Percentiles rank a stretch among this genome's conserved stretches.
These are phyloP conservation scores for Helarctos malayanus DNA, from an alignment of 2,797 vertebrate genomes.

Conservation along the genomic window DNA sequence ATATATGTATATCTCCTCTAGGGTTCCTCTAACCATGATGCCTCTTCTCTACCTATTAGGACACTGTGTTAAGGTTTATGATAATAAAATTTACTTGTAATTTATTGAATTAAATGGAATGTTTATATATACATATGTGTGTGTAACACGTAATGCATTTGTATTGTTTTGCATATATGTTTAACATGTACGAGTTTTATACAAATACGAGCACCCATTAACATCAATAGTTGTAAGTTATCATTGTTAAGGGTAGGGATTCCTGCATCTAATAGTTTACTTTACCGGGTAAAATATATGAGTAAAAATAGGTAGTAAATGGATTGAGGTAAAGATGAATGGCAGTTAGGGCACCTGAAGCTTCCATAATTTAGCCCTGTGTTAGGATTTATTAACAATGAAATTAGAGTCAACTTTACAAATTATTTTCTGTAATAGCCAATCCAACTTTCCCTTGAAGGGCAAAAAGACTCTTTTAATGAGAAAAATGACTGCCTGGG, in stretches of 20 bases:
- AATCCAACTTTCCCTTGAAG: not conserved
- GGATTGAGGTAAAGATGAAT: not conserved
- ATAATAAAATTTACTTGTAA: not conserved
- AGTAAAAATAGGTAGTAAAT: not conserved
- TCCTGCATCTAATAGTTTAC: not conserved
- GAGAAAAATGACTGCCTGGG: not conserved
- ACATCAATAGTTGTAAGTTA: not conserved
- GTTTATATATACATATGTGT: not conserved
- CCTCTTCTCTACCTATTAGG: not conserved
- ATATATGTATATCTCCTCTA: not conserved
- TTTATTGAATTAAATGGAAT: not conserved
- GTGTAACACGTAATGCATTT: not conserved
- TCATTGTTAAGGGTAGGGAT: not conserved
- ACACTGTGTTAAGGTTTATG: not conserved
- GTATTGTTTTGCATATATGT: not conserved
- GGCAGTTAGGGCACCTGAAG: not conserved
- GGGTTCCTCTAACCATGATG: not conserved
- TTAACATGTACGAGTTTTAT: not conserved
- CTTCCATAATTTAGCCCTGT: not conserved
- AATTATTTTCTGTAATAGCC: not conserved
- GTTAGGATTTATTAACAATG: slow-evolving; percentile 16
- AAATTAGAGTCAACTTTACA: slow-evolving; percentile 24
- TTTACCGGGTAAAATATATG: not conserved
- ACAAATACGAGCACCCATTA: not conserved
- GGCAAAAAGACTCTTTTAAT: not conserved